Base-by-base conservation (phyloP, 2,888 invertebrate genomes). In the Epinotia demarniana region DNA sequence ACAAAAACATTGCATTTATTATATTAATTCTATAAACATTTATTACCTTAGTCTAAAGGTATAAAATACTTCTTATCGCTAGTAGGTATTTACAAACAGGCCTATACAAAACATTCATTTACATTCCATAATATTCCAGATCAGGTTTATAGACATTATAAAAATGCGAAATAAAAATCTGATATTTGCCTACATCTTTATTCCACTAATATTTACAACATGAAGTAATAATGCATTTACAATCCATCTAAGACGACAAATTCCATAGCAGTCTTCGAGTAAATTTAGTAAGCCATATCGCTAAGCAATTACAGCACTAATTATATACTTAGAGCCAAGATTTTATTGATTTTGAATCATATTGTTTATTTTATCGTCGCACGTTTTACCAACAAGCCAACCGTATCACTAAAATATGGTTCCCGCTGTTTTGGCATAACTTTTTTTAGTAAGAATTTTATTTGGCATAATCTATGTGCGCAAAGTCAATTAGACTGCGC, bases 1-100 rank as follows among this genome's bases (percentile, higher is more conserved):
- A 60, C 71, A 66, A 66, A 71, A 75, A 75, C 66, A 75, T 75
- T 71, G 70, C 70, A 75, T 75, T 75, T 75, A 75, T 75, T 75
- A 74, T 74, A 74, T 70, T 75, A 75, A 58, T 64, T 64, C 70
- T 75, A 75, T 75, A 75, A 71, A 75, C 75, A 66, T 66, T 69
- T 71, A 69, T 57, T 74, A 75, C 75, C 75, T 75, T 75, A 60
- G 60, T 75, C 58, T 53, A 64, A 71, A 75, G 75, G 75, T 75
- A 75, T 71, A 75, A 75, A 75, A 75, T 75, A 70, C 66, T 70
- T 33, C 71, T 75, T 75, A 75, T 53, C 13, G 39, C 70, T 75
- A 71, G 53, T 53, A 66, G 74, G 63, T 75, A 71, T 71, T 75
- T 75, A 75, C 75, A 75, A 70, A 60, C 70, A 64, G 60, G 58